These are phyloP conservation scores for Astreopora myriophthalma DNA, from an alignment of 64 coral and sea anemone genomes.

Conservation along the genomic window DNA sequence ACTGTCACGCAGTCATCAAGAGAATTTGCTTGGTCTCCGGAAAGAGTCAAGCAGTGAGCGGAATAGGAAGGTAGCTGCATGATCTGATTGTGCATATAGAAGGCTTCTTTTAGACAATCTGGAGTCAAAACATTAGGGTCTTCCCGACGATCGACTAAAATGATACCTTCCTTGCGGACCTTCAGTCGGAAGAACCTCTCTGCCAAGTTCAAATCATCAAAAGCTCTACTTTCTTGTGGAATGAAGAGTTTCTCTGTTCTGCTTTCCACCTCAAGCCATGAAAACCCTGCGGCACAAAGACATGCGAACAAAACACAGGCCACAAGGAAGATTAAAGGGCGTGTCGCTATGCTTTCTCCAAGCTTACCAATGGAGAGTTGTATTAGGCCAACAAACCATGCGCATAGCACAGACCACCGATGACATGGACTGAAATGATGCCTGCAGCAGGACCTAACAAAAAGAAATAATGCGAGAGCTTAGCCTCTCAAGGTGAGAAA, in stretches of 20 bases:
- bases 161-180: slow-evolving; percentile 11
- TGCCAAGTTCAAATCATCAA: slow-evolving; percentile 57
- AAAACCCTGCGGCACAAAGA: slow-evolving; percentile 40
- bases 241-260: slow-evolving; percentile 61
- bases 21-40: background rate
- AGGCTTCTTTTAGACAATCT: slow-evolving; percentile 32
- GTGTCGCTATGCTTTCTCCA: slow-evolving; percentile 21
- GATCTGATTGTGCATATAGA: slow-evolving; percentile 35
- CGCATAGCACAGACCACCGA: background rate
- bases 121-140: background rate
- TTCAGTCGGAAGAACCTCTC: slow-evolving; percentile 43
- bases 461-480: background rate
- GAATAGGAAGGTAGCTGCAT: slow-evolving; percentile 11
- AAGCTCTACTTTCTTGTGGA: slow-evolving; percentile 56
- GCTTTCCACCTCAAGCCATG: slow-evolving; percentile 48
- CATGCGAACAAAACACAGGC: slow-evolving; percentile 32
- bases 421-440: slow-evolving; percentile 15
- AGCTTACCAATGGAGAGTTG: background rate
- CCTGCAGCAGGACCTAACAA: background rate
- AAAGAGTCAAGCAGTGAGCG: slow-evolving; percentile 33
- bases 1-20: slow-evolving; percentile 27
- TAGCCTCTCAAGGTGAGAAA: no score
- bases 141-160: background rate
- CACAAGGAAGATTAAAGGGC: slow-evolving; percentile 3
- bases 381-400: background rate